These are phyloP conservation scores for Patagioenas fasciata DNA, from an alignment of 2,113 vertebrate genomes.

Conservation along the genomic window DNA sequence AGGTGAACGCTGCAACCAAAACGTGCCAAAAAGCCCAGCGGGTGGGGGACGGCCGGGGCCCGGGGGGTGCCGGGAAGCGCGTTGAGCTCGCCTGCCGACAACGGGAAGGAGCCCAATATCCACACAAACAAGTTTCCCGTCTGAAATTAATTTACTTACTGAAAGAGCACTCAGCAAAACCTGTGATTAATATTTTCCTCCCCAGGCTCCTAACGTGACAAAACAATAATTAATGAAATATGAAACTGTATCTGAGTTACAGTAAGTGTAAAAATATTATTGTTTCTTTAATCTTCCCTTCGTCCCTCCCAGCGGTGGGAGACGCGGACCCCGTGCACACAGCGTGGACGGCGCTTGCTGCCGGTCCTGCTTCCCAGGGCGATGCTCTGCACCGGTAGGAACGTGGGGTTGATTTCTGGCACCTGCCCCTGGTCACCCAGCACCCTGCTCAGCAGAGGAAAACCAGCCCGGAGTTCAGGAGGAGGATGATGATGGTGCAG, in stretches of 20 bases:
- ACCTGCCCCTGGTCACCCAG: neutral
- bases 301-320: neutral
- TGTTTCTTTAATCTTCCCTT: conserved; percentile 39
- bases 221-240: conserved; percentile 70
- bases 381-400: neutral
- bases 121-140: conserved; percentile 24
- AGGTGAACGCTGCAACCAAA: neutral
- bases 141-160: conserved; percentile 64
- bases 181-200: conserved; percentile 69
- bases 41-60: neutral
- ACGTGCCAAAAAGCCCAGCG: rapidly evolving
- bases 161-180: conserved; percentile 59
- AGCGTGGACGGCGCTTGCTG: neutral
- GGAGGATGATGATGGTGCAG: neutral
- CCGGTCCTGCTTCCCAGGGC: neutral
- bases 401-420: neutral
- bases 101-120: neutral
- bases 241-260: conserved; percentile 31
- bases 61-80: neutral
- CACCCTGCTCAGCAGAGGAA: neutral
- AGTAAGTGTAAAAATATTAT: conserved; percentile 49
- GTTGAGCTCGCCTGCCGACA: rapidly evolving
- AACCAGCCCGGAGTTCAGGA: neutral
- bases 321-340: neutral
- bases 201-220: conserved; percentile 43